These are phyloP conservation scores for Gymnoscopelus braueri DNA, from an alignment of 2,797 vertebrate genomes.

Conservation along the genomic window DNA sequence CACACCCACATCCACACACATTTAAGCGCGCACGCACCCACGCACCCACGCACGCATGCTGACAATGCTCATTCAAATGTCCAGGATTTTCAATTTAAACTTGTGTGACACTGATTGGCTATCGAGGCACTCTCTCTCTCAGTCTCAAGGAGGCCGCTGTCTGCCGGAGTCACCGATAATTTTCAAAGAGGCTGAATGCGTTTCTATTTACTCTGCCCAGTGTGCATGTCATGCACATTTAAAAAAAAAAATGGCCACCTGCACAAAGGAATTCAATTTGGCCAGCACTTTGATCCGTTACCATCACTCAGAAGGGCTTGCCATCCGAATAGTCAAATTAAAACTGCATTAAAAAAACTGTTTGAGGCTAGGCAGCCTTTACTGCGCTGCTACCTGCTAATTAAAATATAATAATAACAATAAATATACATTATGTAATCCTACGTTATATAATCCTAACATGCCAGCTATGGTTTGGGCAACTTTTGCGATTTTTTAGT, in stretches of 20 bases:
- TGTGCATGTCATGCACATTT: conserved; percentile 18
- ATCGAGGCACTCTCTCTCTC: conserved; percentile 5
- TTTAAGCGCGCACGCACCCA: no score
- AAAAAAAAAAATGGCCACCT: conserved; percentile 11
- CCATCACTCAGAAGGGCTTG: conserved; percentile 12
- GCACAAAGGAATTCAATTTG: conserved; percentile 22
- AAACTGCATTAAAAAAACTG: conserved; percentile 6
- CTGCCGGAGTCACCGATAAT: conserved; percentile 35
- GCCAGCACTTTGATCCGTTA: conserved; percentile 18
- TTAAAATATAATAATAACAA: background rate
- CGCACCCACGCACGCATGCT: background rate
- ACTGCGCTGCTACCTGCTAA: background rate
- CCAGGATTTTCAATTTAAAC: conserved; percentile 39
- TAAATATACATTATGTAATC: conserved; percentile 4
- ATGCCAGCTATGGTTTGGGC: background rate
- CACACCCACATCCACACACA: background rate
- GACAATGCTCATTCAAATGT: conserved; percentile 20
- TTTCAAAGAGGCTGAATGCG: conserved; percentile 29
- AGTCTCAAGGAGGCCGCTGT: conserved; percentile 30
- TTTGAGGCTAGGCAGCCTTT: background rate
- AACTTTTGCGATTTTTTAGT: background rate
- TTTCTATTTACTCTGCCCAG: conserved; percentile 27
- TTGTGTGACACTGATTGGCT: conserved; percentile 36
- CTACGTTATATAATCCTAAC: background rate
- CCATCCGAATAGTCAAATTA: conserved; percentile 19